Conservation (phyloP, 2,113 vertebrate species). For the Pelodiscus sinensis region DNA sequence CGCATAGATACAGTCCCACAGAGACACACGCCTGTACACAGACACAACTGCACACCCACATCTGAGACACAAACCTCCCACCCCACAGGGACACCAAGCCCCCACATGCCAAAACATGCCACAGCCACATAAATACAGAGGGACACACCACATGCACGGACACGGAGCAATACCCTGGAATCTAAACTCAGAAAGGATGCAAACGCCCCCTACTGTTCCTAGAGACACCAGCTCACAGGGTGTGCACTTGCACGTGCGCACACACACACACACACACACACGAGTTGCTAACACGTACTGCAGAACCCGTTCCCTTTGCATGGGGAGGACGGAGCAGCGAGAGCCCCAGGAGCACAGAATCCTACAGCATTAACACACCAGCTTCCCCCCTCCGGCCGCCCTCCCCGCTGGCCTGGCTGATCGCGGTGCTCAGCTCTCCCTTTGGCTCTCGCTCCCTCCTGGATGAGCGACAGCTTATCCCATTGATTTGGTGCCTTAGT, state of each 20-base stretch:
- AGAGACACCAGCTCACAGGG: neutral
- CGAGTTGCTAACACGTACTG: neutral
- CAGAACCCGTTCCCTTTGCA: neutral
- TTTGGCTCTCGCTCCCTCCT: neutral
- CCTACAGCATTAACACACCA: neutral
- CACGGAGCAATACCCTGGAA: neutral
- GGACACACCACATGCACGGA: neutral
- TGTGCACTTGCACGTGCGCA: accelerated
- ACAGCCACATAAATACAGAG: neutral
- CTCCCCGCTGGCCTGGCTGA: neutral
- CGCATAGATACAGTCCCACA: neutral
- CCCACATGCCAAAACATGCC: neutral
- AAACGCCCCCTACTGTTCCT: neutral
- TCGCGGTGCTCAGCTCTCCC: neutral
- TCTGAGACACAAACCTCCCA: neutral
- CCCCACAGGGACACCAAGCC: neutral
- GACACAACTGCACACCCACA: neutral
- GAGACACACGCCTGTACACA: neutral
- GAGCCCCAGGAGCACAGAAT: neutral
- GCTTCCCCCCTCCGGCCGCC: neutral
- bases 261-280: neutral
- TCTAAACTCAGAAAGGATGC: neutral
- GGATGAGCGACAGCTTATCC: neutral
- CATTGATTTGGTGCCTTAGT: neutral
- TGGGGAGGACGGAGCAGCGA: neutral